Evolutionary conservation across 2,113 vertebrate species (phyloP), one percentile per base, ranked within the genome.

Genomic region (Grammomys dolichurus): DNA sequence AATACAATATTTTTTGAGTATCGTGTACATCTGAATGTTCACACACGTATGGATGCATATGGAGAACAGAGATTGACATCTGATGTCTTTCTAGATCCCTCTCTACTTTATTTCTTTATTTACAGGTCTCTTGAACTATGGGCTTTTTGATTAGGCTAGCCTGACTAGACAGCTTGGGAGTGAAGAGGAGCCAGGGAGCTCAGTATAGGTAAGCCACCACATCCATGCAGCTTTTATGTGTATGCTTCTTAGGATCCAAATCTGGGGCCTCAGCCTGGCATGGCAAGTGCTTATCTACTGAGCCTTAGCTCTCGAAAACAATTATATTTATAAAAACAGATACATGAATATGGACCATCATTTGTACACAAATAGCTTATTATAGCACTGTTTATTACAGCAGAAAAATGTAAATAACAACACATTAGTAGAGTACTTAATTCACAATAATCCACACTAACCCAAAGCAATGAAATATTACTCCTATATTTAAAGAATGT

Each of bases 391-490:
- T 93, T 56, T 60, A 19, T 93, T 56, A 77, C 28, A 89, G 28
- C 10, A 54, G 40, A 93, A 89, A 94, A 82, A 69, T 17, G 48
- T 7, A 51, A 93, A 95, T 40, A 87, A 86, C 58, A 69, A 93
- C 17, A 76, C 43, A 48, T n/a, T 76, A 91, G 70, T 46, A 89
- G 36, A 26, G 31, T 31, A 81, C 33, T 78, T 80, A 95, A 94
- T 65, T 94, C n/a, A 89, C 33, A 96, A 48, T 85, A 94, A 73
- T 84, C 82, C 76, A 85, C 0, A 95, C 33, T 46, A 93, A 91
- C 87, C 48, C 65, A 92, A 58, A 22, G 76, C 46, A 93, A 85
- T 75, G 56, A 91, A 88, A 91, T 91, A 93, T 11, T 88, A 88
- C 22, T 87, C 19, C 36, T 28, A 87, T 54, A 77, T 87, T 90